These are phyloP conservation scores for Eupithecia dodoneata DNA, from an alignment of 2,888 invertebrate genomes.

Conservation along the genomic window DNA sequence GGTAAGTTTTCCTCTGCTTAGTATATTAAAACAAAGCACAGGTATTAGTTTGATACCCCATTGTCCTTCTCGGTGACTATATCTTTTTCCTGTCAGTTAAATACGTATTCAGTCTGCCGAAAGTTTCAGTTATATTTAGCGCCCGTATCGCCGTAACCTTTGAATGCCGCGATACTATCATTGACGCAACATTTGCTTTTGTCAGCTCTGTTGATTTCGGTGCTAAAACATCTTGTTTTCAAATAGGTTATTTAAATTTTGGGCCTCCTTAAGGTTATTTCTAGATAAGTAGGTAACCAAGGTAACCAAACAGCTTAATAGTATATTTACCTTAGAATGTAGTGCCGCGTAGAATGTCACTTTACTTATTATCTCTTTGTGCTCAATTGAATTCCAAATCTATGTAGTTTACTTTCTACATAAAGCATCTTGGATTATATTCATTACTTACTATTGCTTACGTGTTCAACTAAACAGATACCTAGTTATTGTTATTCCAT, in stretches of 20 bases:
- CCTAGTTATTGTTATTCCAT: not conserved
- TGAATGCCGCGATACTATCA: conserved; percentile 39
- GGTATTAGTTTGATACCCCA: not conserved
- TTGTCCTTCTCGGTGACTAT: conserved; percentile 21
- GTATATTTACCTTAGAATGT: not conserved
- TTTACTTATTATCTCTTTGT: not conserved
- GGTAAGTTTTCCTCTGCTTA: not conserved
- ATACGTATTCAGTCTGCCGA: conserved; percentile 30
- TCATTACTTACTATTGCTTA: not conserved
- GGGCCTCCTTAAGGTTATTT: conserved; percentile 9
- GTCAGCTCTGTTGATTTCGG: conserved; percentile 33
- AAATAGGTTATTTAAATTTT: conserved; percentile 27
- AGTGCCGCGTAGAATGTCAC: not conserved
- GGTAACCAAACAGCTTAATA: not conserved
- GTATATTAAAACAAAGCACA: not conserved
- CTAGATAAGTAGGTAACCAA: not conserved
- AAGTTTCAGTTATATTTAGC: conserved; percentile 42
- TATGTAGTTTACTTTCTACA: not conserved
- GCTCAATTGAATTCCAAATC: not conserved
- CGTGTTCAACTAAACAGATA: not conserved
- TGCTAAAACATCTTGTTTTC: conserved; percentile 24
- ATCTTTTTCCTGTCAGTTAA: conserved; percentile 22
- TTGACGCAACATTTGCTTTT: conserved; percentile 43
- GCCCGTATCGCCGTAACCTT: conserved; percentile 40
- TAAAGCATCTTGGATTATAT: not conserved